These are phyloP conservation scores for Lophura nycthemera DNA, from an alignment of 2,113 vertebrate species.

Conservation along the genomic window DNA sequence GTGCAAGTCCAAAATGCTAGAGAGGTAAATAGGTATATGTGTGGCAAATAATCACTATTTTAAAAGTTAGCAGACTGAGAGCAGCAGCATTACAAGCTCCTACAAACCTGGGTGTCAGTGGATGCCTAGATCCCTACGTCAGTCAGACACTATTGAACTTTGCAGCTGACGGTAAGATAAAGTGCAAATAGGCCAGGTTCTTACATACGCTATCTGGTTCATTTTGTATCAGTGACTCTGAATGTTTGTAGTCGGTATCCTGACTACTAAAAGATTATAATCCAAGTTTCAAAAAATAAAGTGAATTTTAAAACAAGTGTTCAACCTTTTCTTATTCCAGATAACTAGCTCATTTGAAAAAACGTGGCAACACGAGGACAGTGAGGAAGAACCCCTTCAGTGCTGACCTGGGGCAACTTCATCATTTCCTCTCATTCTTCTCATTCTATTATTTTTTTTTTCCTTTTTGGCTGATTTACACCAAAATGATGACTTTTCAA, in stretches of 20 bases:
- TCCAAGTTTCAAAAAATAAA: neutral
- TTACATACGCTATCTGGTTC: neutral
- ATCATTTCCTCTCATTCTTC: neutral
- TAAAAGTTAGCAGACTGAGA: neutral
- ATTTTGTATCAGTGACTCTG: neutral
- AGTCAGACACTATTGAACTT: neutral
- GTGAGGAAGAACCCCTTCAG: rapidly evolving
- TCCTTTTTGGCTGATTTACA: neutral
- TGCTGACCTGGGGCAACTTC: neutral
- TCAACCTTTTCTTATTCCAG: neutral
- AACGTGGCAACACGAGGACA: rapidly evolving
- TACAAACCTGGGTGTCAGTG: neutral
- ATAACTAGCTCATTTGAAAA: neutral
- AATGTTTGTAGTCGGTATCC: neutral
- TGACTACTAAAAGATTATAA: neutral
- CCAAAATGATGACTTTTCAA: neutral
- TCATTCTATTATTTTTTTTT: neutral
- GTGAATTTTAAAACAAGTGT: neutral
- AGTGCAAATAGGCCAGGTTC: neutral
- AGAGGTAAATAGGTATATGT: neutral
- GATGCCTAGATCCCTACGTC: neutral
- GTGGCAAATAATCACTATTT: neutral
- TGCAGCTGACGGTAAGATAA: neutral
- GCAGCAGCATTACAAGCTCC: neutral
- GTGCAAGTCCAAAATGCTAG: neutral